Evolutionary conservation across 2,797 vertebrate genomes (phyloP).

Genomic region (Rhadinocentrus ornatus): DNA sequence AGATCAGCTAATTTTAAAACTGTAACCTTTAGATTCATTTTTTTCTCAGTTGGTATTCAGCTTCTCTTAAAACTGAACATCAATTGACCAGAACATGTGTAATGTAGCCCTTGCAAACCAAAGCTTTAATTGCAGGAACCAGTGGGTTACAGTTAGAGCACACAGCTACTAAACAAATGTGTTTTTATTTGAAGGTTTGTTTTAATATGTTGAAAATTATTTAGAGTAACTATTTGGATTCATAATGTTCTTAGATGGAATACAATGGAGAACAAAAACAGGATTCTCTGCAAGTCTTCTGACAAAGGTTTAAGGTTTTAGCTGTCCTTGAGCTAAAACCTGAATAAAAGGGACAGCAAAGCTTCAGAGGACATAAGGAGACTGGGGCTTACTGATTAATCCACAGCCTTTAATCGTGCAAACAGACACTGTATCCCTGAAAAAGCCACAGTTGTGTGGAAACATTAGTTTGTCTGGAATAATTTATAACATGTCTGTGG

Average conservation of each 20-base stretch:
- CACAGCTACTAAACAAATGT: not conserved
- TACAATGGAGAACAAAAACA: not conserved
- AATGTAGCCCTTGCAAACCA: slow-evolving; percentile 1
- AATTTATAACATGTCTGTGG: not conserved
- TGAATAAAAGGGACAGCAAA: not conserved
- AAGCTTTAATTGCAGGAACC: slow-evolving; percentile 1
- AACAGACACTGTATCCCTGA: not conserved
- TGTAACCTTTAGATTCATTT: not conserved
- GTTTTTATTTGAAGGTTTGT: not conserved
- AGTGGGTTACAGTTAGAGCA: not conserved
- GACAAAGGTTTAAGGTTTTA: not conserved
- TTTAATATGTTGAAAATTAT: slow-evolving; percentile 1
- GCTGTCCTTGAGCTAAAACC: not conserved
- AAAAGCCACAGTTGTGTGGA: not conserved
- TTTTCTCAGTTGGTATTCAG: not conserved
- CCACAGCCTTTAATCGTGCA: not conserved
- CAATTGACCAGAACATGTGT: slow-evolving; percentile 1
- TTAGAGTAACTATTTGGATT: not conserved
- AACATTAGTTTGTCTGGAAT: not conserved
- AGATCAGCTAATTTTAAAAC: slow-evolving; percentile 1
- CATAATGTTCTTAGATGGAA: not conserved
- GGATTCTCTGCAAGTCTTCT: not conserved
- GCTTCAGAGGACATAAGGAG: not conserved
- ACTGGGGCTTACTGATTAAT: not conserved
- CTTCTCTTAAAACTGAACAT: slow-evolving; percentile 12